These are phyloP conservation scores for Philotrypesis tridentata DNA, from an alignment of 1,140 invertebrate genomes.

Conservation along the genomic window DNA sequence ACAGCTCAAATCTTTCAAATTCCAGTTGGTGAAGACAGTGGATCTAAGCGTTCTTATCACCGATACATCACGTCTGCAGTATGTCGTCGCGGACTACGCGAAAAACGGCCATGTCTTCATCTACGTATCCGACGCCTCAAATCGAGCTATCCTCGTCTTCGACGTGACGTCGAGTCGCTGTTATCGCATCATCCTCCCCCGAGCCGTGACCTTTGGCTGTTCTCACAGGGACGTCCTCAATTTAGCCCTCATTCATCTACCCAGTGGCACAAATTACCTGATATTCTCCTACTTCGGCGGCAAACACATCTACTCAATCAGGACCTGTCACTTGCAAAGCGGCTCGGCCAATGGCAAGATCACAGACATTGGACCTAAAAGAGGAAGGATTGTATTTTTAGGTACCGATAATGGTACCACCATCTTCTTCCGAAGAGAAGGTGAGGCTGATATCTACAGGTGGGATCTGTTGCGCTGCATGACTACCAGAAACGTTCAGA, in stretches of 20 bases:
- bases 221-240: slow-evolving; percentile 76
- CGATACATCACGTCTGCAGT: slow-evolving; percentile 74
- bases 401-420: slow-evolving; percentile 78
- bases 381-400: slow-evolving; percentile 74
- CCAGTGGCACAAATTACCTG: slow-evolving; percentile 72
- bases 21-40: slow-evolving; percentile 73
- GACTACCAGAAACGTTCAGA: slow-evolving; percentile 67
- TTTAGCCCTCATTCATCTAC: slow-evolving; percentile 72
- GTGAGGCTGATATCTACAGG: slow-evolving; percentile 70
- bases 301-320: slow-evolving; percentile 74
- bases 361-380: slow-evolving; percentile 74
- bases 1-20: neutral
- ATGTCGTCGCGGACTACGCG: slow-evolving; percentile 76
- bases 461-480: slow-evolving; percentile 68
- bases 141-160: slow-evolving; percentile 78
- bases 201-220: slow-evolving; percentile 68
- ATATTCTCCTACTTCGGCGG: slow-evolving; percentile 77
- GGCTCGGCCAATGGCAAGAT: slow-evolving; percentile 74
- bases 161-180: slow-evolving; percentile 76
- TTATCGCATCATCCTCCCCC: slow-evolving; percentile 76
- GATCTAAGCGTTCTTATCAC: slow-evolving; percentile 74
- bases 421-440: slow-evolving; percentile 75
- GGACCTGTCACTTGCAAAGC: slow-evolving; percentile 74
- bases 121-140: slow-evolving; percentile 78
- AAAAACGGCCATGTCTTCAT: slow-evolving; percentile 75